Conservation (phyloP, 2,113 vertebrate genomes). For the Lonchura striata region DNA sequence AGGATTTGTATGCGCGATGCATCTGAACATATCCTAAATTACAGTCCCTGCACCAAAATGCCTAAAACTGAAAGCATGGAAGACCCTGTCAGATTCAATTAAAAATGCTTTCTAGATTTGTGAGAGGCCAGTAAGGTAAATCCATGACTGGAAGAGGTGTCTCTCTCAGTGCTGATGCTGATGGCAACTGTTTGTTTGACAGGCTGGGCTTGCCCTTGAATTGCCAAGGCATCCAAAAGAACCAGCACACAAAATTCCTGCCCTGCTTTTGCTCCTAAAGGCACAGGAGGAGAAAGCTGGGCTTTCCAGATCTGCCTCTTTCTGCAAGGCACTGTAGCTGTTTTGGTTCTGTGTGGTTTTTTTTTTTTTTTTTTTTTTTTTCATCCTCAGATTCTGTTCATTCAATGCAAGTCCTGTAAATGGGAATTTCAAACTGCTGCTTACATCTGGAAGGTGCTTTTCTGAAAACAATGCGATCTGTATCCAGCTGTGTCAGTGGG, state of each 20-base stretch:
- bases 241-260: not conserved
- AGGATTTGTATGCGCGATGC: not conserved
- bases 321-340: not conserved
- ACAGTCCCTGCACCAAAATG: not conserved
- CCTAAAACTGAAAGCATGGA: not conserved
- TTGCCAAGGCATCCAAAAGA: not conserved
- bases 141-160: not conserved
- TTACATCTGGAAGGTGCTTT: not conserved
- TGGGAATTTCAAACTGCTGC: not conserved
- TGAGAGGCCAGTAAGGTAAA: not conserved
- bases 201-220: not conserved
- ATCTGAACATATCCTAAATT: not conserved
- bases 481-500: not conserved
- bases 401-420: not conserved
- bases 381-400: not conserved
- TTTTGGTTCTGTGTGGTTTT: not conserved
- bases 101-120: not conserved
- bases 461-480: not conserved
- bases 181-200: not conserved
- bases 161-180: not conserved
- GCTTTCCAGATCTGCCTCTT: not conserved
- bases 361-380: not conserved
- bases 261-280: not conserved
- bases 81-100: not conserved
- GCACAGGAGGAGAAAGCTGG: fast-evolving